These are phyloP conservation scores for Drosophila antonietae DNA, from an alignment of 2,888 invertebrate species.

Conservation along the genomic window DNA sequence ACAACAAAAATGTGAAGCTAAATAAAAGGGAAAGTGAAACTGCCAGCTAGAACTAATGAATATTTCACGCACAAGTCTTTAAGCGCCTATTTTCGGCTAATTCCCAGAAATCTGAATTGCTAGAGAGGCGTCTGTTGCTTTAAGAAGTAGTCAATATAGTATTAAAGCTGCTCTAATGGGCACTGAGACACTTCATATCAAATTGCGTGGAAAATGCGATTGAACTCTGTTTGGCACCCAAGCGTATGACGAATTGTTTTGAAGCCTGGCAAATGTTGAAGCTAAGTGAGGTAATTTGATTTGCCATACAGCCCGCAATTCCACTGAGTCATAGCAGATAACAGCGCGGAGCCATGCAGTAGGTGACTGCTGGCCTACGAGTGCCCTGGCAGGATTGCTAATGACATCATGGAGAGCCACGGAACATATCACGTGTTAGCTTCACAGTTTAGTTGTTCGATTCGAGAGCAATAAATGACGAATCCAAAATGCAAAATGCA, in stretches of 20 bases:
- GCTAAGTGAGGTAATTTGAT: constrained; percentile 52
- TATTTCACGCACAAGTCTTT: background rate
- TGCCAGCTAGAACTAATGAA: constrained; percentile 5
- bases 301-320: constrained; percentile 28
- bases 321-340: constrained; percentile 53
- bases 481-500: constrained; percentile 21
- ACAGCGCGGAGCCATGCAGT: background rate
- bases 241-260: constrained; percentile 15
- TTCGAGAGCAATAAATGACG: constrained; percentile 11
- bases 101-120: background rate
- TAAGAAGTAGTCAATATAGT: background rate
- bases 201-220: constrained; percentile 25
- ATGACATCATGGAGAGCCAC: constrained; percentile 60
- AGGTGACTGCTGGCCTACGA: background rate
- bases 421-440: background rate
- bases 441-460: constrained; percentile 28
- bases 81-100: background rate
- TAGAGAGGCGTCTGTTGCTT: background rate
- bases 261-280: constrained; percentile 51
- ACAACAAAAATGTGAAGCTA: constrained; percentile 1
- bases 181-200: background rate
- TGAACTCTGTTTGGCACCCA: constrained; percentile 24
- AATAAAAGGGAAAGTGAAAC: constrained; percentile 1
- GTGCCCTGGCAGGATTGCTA: constrained; percentile 28
- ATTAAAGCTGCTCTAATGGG: constrained; percentile 5